A percentile compares a stretch with the other conserved stretches of the same genome.
Evolutionary conservation across 2,113 vertebrate species (phyloP).

Genomic region (Lepus europaeus): DNA sequence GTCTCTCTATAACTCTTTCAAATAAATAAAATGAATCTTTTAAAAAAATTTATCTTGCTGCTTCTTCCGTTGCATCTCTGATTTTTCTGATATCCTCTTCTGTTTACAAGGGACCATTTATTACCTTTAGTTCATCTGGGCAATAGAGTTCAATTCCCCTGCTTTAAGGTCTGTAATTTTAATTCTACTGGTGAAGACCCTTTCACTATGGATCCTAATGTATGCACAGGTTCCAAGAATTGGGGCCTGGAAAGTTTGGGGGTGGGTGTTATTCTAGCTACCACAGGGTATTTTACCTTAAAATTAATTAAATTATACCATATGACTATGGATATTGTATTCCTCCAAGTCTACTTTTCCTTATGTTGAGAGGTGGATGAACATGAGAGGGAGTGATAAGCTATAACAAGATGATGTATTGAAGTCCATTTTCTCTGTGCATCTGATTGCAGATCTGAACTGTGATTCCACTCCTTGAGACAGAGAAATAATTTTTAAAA

Average conservation of each 20-base stretch:
- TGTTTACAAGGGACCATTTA: not conserved
- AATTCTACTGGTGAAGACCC: not conserved
- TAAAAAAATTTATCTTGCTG: no score
- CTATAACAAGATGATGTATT: not conserved
- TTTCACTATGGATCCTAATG: not conserved
- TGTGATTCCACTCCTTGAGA: not conserved
- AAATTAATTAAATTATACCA: constrained; percentile 36
- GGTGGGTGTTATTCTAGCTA: not conserved
- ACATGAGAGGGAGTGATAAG: constrained; percentile 23
- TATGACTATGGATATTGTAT: not conserved
- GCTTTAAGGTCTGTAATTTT: not conserved
- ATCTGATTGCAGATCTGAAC: not conserved
- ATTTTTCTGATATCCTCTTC: not conserved
- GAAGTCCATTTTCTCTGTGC: constrained; percentile 7
- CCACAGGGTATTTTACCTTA: constrained; percentile 20
- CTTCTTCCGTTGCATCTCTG: not conserved
- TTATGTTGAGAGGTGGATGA: not conserved
- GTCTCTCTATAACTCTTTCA: no score
- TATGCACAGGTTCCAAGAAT: not conserved
- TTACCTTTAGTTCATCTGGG: not conserved
- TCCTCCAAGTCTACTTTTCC: not conserved
- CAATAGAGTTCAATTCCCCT: constrained; percentile 7
- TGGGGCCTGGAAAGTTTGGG: not conserved
- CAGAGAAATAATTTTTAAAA: not conserved
- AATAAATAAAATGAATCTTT: no score